A percentile compares a stretch with the other conserved stretches of the same genome.
Evolutionary conservation across 23 tunicate genomes (phyloP).

Genomic region (Aplidium turbinatum): DNA sequence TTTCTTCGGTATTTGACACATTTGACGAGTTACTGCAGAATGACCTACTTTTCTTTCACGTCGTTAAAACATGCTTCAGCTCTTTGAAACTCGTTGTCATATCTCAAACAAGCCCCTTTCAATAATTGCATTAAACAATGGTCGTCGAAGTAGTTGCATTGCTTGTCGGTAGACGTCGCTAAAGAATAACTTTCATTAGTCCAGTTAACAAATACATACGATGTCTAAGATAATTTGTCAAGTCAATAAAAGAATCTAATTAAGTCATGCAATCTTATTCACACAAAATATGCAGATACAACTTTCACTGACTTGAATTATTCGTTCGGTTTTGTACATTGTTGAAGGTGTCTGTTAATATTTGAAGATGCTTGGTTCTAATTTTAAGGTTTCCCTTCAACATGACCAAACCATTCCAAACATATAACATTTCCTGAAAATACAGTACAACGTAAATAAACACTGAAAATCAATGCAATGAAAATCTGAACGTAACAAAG

Average conservation of each 20-base stretch:
- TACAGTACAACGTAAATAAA: not conserved
- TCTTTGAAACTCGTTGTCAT: constrained; percentile 37
- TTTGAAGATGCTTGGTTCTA: constrained; percentile 53
- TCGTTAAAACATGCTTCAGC: constrained; percentile 77
- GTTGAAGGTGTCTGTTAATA: too few species aligned
- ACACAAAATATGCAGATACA: too few species aligned
- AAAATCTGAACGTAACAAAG: too few species aligned
- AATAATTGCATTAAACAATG: constrained; percentile 68
- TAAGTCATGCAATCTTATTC: too few species aligned
- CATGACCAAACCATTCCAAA: constrained; percentile 87
- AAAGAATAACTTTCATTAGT: not conserved
- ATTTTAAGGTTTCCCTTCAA: constrained; percentile 50
- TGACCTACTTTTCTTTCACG: constrained; percentile 83
- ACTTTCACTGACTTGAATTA: too few species aligned
- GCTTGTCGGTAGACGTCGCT: constrained; percentile 23
- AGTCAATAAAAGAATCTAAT: too few species aligned
- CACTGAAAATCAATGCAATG: not conserved
- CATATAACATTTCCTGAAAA: constrained; percentile 71
- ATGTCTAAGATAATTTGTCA: too few species aligned
- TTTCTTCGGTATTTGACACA: too few species aligned
- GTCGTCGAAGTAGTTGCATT: constrained; percentile 72
- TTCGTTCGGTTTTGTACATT: too few species aligned
- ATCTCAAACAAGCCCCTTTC: constrained; percentile 69
- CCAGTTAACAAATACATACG: too few species aligned
- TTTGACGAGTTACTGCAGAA: too few species aligned